Evolutionary conservation across 2,888 invertebrate genomes (phyloP).

Genomic region (Chrysomela aeneicollis): DNA sequence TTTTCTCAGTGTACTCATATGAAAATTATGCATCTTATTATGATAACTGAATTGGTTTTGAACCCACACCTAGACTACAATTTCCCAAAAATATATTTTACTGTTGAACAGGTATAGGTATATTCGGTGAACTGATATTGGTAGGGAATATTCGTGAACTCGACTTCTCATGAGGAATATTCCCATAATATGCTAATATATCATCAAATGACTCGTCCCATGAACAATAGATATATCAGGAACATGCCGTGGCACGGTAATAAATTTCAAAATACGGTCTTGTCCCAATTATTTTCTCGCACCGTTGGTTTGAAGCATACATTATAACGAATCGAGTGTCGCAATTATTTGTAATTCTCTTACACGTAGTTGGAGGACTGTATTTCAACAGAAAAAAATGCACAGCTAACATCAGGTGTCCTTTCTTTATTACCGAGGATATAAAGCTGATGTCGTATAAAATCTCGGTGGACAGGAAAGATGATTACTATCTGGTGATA

Average conservation of each 20-base stretch:
- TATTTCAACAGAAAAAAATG: conserved; percentile 23
- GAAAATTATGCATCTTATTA: too few relatives aligned
- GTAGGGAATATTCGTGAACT: too few relatives aligned
- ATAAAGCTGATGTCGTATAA: conserved; percentile 6
- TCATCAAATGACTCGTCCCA: neutral
- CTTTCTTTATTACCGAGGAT: conserved; percentile 13
- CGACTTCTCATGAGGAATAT: neutral
- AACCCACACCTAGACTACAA: too few relatives aligned
- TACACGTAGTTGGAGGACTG: conserved; percentile 35
- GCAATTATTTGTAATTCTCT: conserved; percentile 56
- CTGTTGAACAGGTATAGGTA: too few relatives aligned
- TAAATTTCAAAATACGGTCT: conserved; percentile 61
- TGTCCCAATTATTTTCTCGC: conserved; percentile 63
- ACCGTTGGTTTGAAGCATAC: conserved; percentile 61
- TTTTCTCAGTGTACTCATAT: too few relatives aligned
- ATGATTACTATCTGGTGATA: neutral
- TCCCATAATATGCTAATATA: neutral
- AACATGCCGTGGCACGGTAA: conserved; percentile 43
- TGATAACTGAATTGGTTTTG: too few relatives aligned
- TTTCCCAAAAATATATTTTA: too few relatives aligned
- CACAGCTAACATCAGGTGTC: conserved; percentile 15
- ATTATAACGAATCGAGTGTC: conserved; percentile 55
- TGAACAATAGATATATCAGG: conserved; percentile 29
- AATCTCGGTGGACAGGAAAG: neutral
- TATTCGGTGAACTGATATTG: too few relatives aligned